Percentiles rank a stretch among this genome's conserved stretches.
These are phyloP conservation scores for Phaedon cochleariae DNA, from an alignment of 2,888 invertebrate species.

Conservation along the genomic window DNA sequence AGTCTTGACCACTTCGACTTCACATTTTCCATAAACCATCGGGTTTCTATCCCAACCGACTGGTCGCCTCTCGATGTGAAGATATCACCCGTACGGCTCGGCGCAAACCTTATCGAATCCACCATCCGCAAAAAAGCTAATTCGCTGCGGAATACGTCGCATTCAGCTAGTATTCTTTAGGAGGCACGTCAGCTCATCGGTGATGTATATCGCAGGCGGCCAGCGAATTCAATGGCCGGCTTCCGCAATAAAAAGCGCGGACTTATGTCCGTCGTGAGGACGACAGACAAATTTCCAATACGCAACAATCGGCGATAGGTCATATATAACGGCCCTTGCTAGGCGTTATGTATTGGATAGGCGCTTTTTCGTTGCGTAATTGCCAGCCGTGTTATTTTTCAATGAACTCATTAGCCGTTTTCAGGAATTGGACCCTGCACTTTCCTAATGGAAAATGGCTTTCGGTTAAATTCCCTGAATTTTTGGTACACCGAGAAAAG, in stretches of 20 bases:
- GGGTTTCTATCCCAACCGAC: neutral
- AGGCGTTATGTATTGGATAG: too few species aligned
- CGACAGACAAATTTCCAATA: neutral
- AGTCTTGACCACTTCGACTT: too few species aligned
- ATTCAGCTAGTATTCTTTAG: neutral
- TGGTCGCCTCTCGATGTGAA: neutral
- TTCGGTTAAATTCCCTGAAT: too few species aligned
- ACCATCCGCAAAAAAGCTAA: neutral
- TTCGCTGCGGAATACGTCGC: neutral
- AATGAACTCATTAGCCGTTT: too few species aligned
- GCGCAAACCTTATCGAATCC: neutral
- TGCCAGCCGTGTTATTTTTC: too few species aligned
- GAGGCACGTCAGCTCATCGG: neutral
- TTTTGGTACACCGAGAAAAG: too few species aligned
- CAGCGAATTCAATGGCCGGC: neutral
- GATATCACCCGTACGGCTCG: neutral
- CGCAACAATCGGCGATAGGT: neutral
- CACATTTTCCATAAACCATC: neutral
- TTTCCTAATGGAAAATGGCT: too few species aligned
- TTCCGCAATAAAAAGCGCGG: slow-evolving; percentile 13
- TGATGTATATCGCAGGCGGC: slow-evolving; percentile 5
- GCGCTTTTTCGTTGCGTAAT: too few species aligned
- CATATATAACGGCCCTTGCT: neutral
- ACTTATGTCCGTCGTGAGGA: slow-evolving; percentile 1
- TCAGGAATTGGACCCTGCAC: too few species aligned